Conservation (phyloP, 2,797 vertebrate genomes). For the Nannoperca obscura region DNA sequence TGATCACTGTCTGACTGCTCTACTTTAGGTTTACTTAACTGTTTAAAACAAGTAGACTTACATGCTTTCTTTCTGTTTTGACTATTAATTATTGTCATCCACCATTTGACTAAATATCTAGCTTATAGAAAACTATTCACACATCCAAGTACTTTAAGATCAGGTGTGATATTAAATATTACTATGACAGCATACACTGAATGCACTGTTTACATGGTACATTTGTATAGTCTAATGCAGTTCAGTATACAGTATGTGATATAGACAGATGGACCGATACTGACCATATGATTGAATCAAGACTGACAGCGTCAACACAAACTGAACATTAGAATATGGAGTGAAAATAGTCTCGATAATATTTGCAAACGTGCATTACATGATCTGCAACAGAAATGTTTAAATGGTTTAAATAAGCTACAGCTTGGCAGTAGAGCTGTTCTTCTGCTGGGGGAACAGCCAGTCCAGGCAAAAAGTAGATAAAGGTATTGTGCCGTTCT, state of each 20-base stretch:
- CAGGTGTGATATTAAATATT: not conserved
- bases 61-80: not conserved
- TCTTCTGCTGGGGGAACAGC: no score
- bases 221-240: not conserved
- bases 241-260: not conserved
- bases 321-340: no score
- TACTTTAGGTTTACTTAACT: not conserved
- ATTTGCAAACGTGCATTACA: no score
- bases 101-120: not conserved
- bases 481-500: no score
- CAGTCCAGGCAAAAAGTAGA: no score
- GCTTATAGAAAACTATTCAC: not conserved
- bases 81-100: slow-evolving; percentile 1
- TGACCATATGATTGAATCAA: no score
- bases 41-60: not conserved
- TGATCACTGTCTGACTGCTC: not conserved
- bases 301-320: no score
- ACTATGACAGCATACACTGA: not conserved
- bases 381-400: no score
- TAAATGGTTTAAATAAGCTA: no score
- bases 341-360: no score
- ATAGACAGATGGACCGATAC: no score
- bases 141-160: not conserved
- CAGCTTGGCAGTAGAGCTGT: no score
- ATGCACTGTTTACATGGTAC: not conserved